phyloP scores from a whole-genome alignment of 2,888 invertebrate species.

The Cryptophagus acutangulus region DNA sequence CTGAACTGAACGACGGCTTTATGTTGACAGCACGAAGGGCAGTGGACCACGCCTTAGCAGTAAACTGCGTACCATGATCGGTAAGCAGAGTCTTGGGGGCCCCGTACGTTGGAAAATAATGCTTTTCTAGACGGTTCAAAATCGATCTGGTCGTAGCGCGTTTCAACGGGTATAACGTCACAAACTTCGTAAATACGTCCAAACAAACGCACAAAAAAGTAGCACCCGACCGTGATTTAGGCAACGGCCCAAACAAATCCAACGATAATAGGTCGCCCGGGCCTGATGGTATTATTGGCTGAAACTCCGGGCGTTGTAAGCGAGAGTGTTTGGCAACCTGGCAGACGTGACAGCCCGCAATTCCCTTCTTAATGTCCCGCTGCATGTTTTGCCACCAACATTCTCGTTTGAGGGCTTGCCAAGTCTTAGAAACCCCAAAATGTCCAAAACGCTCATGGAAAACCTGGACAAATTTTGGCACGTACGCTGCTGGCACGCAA shows the following conservation, averaged over 20 bases:
- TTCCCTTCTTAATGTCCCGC: not conserved
- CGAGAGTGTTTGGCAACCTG: not conserved
- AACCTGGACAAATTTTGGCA: not conserved
- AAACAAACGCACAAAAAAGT: not conserved
- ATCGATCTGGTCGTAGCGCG: conserved; percentile 11
- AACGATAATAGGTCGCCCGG: not conserved
- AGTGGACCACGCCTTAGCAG: conserved; percentile 18
- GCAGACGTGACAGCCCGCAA: not conserved
- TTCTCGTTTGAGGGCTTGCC: not conserved
- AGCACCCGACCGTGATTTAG: not conserved
- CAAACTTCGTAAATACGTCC: conserved; percentile 11
- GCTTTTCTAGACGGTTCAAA: conserved; percentile 8
- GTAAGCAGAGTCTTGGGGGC: conserved; percentile 12
- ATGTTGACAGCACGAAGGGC: conserved; percentile 11
- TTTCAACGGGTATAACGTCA: conserved; percentile 15
- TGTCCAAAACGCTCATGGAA: not conserved
- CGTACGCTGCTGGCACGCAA: not conserved
- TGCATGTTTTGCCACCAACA: too few species aligned
- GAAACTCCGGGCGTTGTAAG: not conserved
- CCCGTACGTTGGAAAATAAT: conserved; percentile 9
- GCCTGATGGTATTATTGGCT: not conserved
- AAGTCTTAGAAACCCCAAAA: conserved; percentile 3
- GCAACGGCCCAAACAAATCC: conserved; percentile 3
- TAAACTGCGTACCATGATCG: conserved; percentile 17
- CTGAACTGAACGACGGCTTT: conserved; percentile 12